Percentiles rank a stretch among this genome's conserved stretches.
Conservation (phyloP, 2,113 vertebrate genomes). For the Microcebus griseorufus region DNA sequence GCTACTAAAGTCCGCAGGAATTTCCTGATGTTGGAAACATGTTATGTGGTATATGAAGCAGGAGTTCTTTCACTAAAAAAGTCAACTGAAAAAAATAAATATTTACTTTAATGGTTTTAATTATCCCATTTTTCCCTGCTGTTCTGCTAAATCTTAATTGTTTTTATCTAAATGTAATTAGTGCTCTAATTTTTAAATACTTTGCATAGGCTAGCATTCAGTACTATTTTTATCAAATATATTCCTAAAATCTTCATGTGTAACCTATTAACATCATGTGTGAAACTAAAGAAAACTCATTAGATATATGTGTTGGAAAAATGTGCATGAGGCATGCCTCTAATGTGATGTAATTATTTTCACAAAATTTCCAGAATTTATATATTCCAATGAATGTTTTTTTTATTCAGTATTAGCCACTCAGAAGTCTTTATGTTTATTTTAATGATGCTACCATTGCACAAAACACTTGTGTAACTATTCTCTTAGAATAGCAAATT, state of each 20-base stretch:
- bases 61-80: background rate
- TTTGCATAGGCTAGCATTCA: background rate
- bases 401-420: background rate
- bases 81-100: background rate
- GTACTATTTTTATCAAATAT: background rate
- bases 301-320: conserved; percentile 19
- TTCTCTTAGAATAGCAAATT: conserved; percentile 41
- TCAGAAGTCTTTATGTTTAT: conserved; percentile 10
- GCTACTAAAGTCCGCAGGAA: background rate
- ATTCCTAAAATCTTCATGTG: background rate
- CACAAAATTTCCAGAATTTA: background rate
- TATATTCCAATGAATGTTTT: background rate
- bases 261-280: background rate
- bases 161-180: conserved; percentile 45
- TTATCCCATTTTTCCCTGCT: background rate
- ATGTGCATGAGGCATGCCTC: background rate
- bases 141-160: conserved; percentile 24
- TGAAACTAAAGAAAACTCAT: background rate
- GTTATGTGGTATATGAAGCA: background rate
- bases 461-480: background rate
- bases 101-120: background rate
- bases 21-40: background rate
- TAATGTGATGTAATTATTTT: conserved; percentile 33
- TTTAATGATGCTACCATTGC: background rate
- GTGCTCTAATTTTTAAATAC: background rate